Evolutionary conservation across 2,113 vertebrate genomes (phyloP), one percentile per base, ranked within the genome.

Genomic region (Oncorhynchus masou): DNA sequence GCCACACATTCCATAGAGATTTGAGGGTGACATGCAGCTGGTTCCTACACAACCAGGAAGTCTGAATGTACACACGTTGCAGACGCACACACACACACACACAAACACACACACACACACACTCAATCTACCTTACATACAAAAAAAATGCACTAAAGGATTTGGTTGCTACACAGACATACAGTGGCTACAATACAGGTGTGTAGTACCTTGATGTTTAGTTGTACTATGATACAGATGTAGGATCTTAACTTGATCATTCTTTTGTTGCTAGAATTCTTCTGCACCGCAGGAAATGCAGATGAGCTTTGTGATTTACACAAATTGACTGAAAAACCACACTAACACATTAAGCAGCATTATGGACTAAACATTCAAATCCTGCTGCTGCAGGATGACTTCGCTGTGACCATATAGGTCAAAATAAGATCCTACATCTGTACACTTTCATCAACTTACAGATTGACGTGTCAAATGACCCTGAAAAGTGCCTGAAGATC

Each of bases 1-100:
- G 62, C 51, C 16, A 1, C 68, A 74, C 71, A 76, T 92, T 91
- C 89, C 82, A 57, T 19, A 1, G 72, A 85, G 90, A 81, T 79
- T 84, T 80, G 24, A 16, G 75, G 79, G 75, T 82, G 75, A 86
- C 81, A 83, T 68, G 73, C 75, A 66, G 79, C 85, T 68, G 71
- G 75, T 75, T 70, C 69, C 19, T 79, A 72, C 39, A 74, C 76
- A 48, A 59, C 45, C 75, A 82, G 81, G 84, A 87, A 85, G 48
- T 84, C 20, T 27, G 66, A 67, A 45, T 77, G 79, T 24, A 69
- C 81, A 77, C 74, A 27, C 24, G 75, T 45, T 29, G 27, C 31
- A 64, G 45, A 67, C n/a, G 11, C 39, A 70, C 68, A 70, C 16
- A 69, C 68, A 69, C 68, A 69, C 29, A 29, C 29, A 29, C 29